A percentile compares a stretch with the other conserved stretches of the same genome.
Conservation (phyloP, 2,797 vertebrate species). For the Tokudaia muenninki region DNA sequence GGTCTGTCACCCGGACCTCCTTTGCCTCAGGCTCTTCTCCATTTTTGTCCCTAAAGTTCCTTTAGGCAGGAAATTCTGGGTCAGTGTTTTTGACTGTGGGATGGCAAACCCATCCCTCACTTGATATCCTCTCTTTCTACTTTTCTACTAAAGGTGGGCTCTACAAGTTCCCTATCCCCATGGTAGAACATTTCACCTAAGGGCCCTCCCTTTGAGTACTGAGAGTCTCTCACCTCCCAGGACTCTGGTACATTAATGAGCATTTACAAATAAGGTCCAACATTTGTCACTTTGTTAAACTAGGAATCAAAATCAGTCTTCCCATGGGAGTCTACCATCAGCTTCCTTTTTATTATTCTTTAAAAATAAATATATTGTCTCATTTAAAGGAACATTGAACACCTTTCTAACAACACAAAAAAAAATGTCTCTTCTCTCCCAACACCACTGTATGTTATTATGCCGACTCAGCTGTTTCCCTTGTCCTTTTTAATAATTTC, state of each 20-base stretch:
- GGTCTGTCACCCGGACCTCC: no score
- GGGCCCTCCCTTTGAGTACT: no score
- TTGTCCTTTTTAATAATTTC: conserved; percentile 29
- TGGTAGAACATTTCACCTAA: no score
- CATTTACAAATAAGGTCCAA: background rate
- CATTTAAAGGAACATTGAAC: background rate
- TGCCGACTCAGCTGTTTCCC: background rate
- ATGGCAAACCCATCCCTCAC: no score
- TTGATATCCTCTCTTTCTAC: no score
- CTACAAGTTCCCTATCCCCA: no score
- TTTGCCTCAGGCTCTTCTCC: no score
- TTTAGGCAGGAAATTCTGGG: no score
- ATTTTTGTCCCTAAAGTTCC: no score
- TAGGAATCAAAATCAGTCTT: background rate
- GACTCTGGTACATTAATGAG: background rate
- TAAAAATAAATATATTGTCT: background rate
- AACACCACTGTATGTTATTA: background rate
- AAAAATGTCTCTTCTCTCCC: background rate
- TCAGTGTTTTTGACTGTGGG: no score
- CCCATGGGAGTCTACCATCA: background rate
- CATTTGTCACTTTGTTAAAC: background rate
- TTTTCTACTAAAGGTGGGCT: no score
- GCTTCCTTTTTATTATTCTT: background rate
- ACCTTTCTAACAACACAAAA: background rate
- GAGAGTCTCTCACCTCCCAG: no score